Evolutionary conservation across 2,888 invertebrate species (phyloP).

Genomic region (Eupithecia abbreviata): DNA sequence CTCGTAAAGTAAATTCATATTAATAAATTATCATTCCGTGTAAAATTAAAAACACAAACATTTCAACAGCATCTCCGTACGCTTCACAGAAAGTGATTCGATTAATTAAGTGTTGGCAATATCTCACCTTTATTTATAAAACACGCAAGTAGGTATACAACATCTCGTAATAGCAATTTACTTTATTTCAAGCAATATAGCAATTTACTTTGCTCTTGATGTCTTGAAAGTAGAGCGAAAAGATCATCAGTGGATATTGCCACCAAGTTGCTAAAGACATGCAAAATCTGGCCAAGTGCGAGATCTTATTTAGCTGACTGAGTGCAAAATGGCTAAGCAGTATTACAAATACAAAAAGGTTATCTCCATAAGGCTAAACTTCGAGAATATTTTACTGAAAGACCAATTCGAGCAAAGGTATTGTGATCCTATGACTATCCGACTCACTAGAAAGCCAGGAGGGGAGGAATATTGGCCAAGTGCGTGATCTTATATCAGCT

Average conservation of each 20-base stretch:
- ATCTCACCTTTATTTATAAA: conserved; percentile 31
- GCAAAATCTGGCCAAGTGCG: background rate
- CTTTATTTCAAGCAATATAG: conserved; percentile 9
- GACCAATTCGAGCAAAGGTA: background rate
- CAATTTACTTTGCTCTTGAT: conserved; percentile 6
- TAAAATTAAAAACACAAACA: conserved; percentile 24
- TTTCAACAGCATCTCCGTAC: conserved; percentile 7
- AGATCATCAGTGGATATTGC: conserved; percentile 10
- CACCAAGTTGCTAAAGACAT: conserved; percentile 1
- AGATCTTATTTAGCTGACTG: too few species aligned
- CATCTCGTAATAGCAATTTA: conserved; percentile 15
- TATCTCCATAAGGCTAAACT: too few species aligned
- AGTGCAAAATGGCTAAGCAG: too few species aligned
- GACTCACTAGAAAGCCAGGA: too few species aligned
- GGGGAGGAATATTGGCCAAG: too few species aligned
- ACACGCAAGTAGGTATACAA: conserved; percentile 13
- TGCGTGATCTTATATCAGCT: too few species aligned
- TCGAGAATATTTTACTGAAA: background rate
- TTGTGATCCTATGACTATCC: background rate
- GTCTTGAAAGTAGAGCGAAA: conserved; percentile 20
- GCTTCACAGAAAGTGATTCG: conserved; percentile 24
- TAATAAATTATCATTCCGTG: background rate
- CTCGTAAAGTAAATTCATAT: conserved; percentile 29
- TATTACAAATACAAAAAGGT: background rate
- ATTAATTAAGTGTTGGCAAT: conserved; percentile 26